Base-by-base conservation (phyloP, 2,113 vertebrate species). In the Entelurus aequoreus region DNA sequence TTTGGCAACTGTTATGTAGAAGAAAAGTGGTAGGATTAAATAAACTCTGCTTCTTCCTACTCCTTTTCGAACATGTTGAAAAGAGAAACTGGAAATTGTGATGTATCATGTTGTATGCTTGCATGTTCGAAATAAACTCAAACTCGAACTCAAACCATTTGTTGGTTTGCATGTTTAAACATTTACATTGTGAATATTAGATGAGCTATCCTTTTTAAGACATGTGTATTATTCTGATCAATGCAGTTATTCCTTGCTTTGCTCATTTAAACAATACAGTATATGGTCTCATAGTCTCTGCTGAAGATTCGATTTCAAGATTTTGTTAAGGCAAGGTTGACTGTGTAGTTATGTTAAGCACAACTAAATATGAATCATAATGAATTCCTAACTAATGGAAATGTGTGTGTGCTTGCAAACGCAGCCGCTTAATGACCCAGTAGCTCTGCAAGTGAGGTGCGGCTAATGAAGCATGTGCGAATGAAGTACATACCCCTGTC, bases 401-500 rank as follows among this genome's bases (percentile, higher is more conserved):
- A 57, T 72, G 64, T 64, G 67, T 75, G 59, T 66, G 59, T 47
- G 12, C 16, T 9, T 59, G 36, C 21, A 69, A 62, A 71, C 12
- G 72, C 1, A 57, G 69, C 68, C 66, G 67, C 86, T 87, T 89
- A 90, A 91, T 90, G 89, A 91, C 88, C 88, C 87, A 83, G 78
- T 82, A 75, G 84, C 85, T 90, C 80, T 89, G 79, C 84, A 79
- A 78, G 66, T 54, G 72, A 83, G 81, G 85, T 88, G 84, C 74
- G 75, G 77, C 82, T 88, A 91, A 90, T 91, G 89, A 91, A 89
- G 87, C 90, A 75, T 91, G 65, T 65, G 75, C 81, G 81, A 87
- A 85, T 86, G 84, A 88, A 84, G 78, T 79, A 84, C 83, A 84
- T 76, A 69, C 71, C 73, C 56, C 64, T 85, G 79, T 83, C 78